Conservation (phyloP, 2,113 vertebrate genomes). For the Neogobius melanostomus region DNA sequence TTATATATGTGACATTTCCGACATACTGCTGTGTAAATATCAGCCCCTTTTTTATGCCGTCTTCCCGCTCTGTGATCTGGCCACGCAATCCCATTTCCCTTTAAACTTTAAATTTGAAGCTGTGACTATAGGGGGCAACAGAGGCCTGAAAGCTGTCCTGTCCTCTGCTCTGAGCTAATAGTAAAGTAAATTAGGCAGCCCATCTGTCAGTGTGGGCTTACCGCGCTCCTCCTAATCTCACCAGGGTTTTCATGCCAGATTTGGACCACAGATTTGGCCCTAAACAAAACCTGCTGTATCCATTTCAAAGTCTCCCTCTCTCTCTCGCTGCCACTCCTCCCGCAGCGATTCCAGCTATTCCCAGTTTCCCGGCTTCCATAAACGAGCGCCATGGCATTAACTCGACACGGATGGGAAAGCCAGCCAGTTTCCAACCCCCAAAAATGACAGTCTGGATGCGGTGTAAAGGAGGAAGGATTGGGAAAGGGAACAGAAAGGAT, state of each 20-base stretch:
- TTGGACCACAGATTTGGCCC: slow-evolving; percentile 60
- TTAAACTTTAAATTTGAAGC: background rate
- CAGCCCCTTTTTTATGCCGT: too few species aligned
- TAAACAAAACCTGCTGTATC: slow-evolving; percentile 51
- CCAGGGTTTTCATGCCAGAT: slow-evolving; percentile 61
- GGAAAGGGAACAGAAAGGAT: slow-evolving; percentile 19
- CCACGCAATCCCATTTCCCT: background rate
- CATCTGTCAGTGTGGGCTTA: slow-evolving; percentile 73
- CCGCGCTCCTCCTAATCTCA: slow-evolving; percentile 67
- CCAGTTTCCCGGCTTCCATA: slow-evolving; percentile 1
- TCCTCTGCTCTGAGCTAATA: slow-evolving; percentile 57
- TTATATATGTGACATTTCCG: too few species aligned
- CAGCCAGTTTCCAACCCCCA: slow-evolving; percentile 8
- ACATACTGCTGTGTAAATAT: too few species aligned
- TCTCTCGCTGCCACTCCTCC: background rate
- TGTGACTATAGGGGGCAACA: background rate
- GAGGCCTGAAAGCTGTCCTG: slow-evolving; percentile 22
- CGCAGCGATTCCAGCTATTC: slow-evolving; percentile 4
- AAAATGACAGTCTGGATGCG: slow-evolving; percentile 5
- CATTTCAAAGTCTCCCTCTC: slow-evolving; percentile 22
- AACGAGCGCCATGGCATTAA: slow-evolving; percentile 22
- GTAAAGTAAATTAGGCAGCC: slow-evolving; percentile 72
- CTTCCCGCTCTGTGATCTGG: too few species aligned
- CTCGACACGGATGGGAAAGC: background rate
- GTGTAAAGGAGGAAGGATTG: background rate